Evolutionary conservation across 1,140 invertebrate genomes (phyloP).

Genomic region (Amphibalanus amphitrite): DNA sequence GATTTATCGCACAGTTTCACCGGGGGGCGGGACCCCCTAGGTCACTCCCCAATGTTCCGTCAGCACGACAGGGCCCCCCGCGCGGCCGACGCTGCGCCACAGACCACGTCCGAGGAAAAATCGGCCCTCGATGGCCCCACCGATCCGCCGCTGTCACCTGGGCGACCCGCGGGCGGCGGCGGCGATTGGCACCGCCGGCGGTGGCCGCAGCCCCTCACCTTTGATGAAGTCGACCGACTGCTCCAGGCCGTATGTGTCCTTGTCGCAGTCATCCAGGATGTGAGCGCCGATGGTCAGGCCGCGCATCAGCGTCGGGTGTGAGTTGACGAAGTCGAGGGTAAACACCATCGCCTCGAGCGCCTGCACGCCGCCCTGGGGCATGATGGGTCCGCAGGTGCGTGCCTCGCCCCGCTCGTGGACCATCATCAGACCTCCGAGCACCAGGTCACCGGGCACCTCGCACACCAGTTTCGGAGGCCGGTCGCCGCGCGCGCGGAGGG

Average conservation of each 20-base stretch:
- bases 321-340: slow-evolving; percentile 69
- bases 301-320: slow-evolving; percentile 41
- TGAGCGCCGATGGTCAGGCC: slow-evolving; percentile 70
- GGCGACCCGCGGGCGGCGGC: no score
- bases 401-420: slow-evolving; percentile 70
- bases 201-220: slow-evolving; percentile 41
- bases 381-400: slow-evolving; percentile 65
- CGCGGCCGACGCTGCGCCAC: no score
- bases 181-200: no score
- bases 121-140: no score
- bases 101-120: no score
- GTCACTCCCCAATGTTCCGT: no score
- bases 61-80: no score
- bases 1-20: no score
- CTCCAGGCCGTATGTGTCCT: slow-evolving; percentile 87
- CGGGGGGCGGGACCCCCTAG: no score
- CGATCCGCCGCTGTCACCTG: no score
- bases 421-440: slow-evolving; percentile 85
- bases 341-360: slow-evolving; percentile 83
- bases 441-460: slow-evolving; percentile 60
- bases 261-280: slow-evolving; percentile 86
- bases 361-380: slow-evolving; percentile 62
- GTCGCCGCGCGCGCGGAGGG: not conserved
- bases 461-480: slow-evolving; percentile 72
- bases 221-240: slow-evolving; percentile 95